Evolutionary conservation across 30 jellyfish, hydroid and myxozoan genomes (phyloP).

Genomic region (Rhopilema esculentum): DNA sequence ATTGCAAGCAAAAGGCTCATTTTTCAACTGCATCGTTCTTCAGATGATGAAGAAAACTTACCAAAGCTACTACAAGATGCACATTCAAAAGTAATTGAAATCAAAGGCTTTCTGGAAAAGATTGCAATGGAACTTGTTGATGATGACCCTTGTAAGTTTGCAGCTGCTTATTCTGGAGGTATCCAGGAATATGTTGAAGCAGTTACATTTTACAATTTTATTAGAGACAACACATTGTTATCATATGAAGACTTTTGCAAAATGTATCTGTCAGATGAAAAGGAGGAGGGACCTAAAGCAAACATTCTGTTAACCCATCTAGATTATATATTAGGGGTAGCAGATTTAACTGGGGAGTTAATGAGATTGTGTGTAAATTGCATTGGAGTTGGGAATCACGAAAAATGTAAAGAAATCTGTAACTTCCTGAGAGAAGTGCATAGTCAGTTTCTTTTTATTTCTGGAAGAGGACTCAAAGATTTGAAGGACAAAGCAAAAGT

Average conservation of each 20-base stretch:
- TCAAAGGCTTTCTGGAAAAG: slow-evolving; percentile 19
- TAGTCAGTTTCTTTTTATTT: slow-evolving; percentile 58
- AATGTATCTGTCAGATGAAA: slow-evolving; percentile 35
- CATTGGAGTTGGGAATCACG: slow-evolving; percentile 71
- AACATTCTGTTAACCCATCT: slow-evolving; percentile 47
- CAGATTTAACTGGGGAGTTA: slow-evolving; percentile 95
- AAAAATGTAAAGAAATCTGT: slow-evolving; percentile 64
- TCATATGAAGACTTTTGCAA: slow-evolving; percentile 57
- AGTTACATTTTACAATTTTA: slow-evolving; percentile 67
- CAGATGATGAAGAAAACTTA: slow-evolving; percentile 40
- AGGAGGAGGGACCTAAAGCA: not conserved
- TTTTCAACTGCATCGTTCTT: slow-evolving; percentile 69
- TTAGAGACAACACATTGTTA: slow-evolving; percentile 44
- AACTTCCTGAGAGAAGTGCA: slow-evolving; percentile 54
- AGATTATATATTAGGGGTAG: slow-evolving; percentile 89
- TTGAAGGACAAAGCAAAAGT: slow-evolving; percentile 63
- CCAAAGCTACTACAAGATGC: slow-evolving; percentile 38
- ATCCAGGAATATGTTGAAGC: slow-evolving; percentile 94
- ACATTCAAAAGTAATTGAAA: slow-evolving; percentile 51
- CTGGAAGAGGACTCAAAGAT: slow-evolving; percentile 65
- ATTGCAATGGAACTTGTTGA: slow-evolving; percentile 66
- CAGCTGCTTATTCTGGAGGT: slow-evolving; percentile 81
- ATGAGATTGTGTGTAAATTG: slow-evolving; percentile 82
- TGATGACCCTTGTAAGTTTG: slow-evolving; percentile 73
- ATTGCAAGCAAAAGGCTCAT: slow-evolving; percentile 76